These are phyloP conservation scores for Perizoma flavofasciatum DNA, from an alignment of 2,888 invertebrate species.

Conservation along the genomic window DNA sequence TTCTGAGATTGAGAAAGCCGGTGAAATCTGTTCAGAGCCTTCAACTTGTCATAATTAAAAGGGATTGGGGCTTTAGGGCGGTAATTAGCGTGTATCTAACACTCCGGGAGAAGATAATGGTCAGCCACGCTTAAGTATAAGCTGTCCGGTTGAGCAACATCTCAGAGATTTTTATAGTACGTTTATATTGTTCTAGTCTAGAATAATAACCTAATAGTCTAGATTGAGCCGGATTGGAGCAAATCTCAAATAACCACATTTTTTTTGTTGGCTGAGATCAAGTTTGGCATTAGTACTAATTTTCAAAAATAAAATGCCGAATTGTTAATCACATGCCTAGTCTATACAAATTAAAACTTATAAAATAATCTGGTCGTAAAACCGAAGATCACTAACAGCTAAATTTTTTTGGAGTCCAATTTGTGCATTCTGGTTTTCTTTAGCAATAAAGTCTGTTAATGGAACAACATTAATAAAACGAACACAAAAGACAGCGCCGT, in stretches of 20 bases:
- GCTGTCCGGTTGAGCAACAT: constrained; percentile 4
- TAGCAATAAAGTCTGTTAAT: constrained; percentile 72
- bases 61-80: constrained; percentile 47
- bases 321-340: background rate
- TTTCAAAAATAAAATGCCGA: constrained; percentile 11
- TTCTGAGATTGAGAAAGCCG: constrained; percentile 43
- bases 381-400: constrained; percentile 57
- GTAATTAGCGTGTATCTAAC: constrained; percentile 57
- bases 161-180: background rate
- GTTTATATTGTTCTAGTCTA: background rate
- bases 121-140: constrained; percentile 24
- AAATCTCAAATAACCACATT: background rate
- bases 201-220: no score
- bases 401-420: constrained; percentile 67
- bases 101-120: constrained; percentile 38
- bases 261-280: background rate
- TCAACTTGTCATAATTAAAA: constrained; percentile 63
- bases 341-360: constrained; percentile 16
- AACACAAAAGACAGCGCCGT: constrained; percentile 57
- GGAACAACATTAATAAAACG: constrained; percentile 72
- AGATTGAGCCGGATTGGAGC: background rate
- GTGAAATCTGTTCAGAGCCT: constrained; percentile 48
- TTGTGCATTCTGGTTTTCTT: constrained; percentile 64
- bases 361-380: constrained; percentile 48
- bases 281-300: background rate